A percentile compares a stretch with the other conserved stretches of the same genome.
Evolutionary conservation across 1,140 invertebrate species (phyloP).

Genomic region (Zaprionus davidi): DNA sequence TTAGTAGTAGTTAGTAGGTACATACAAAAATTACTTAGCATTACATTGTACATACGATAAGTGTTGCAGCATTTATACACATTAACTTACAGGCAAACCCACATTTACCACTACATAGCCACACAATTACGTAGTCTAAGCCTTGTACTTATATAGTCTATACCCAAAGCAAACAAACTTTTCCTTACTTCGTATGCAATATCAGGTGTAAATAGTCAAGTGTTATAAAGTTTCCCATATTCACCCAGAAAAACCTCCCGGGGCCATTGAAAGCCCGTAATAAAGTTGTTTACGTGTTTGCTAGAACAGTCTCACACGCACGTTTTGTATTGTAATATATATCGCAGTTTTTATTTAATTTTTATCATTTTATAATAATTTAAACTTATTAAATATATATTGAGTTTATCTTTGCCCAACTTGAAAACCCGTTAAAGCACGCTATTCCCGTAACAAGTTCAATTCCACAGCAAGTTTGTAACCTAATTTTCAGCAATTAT

Average conservation of each 20-base stretch:
- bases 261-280: constrained; percentile 6
- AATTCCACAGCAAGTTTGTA: too few species aligned
- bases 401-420: too few species aligned
- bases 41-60: constrained; percentile 54
- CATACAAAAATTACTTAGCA: constrained; percentile 51
- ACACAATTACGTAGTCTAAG: constrained; percentile 33
- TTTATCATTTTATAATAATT: neutral
- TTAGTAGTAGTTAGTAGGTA: constrained; percentile 50
- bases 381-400: too few species aligned
- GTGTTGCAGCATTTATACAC: constrained; percentile 71
- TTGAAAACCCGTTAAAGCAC: too few species aligned
- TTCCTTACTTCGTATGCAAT: constrained; percentile 69
- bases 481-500: too few species aligned
- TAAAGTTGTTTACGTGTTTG: constrained; percentile 28
- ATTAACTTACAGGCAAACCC: constrained; percentile 24
- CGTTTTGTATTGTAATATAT: constrained; percentile 22
- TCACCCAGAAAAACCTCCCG: constrained; percentile 23
- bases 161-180: constrained; percentile 53
- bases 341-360: neutral
- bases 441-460: too few species aligned
- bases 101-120: constrained; percentile 21
- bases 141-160: constrained; percentile 36
- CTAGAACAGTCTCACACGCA: constrained; percentile 3
- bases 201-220: constrained; percentile 75
- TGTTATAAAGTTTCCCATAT: constrained; percentile 35